These are phyloP conservation scores for Conistra vaccinii DNA, from an alignment of 2,888 invertebrate genomes.

Conservation along the genomic window DNA sequence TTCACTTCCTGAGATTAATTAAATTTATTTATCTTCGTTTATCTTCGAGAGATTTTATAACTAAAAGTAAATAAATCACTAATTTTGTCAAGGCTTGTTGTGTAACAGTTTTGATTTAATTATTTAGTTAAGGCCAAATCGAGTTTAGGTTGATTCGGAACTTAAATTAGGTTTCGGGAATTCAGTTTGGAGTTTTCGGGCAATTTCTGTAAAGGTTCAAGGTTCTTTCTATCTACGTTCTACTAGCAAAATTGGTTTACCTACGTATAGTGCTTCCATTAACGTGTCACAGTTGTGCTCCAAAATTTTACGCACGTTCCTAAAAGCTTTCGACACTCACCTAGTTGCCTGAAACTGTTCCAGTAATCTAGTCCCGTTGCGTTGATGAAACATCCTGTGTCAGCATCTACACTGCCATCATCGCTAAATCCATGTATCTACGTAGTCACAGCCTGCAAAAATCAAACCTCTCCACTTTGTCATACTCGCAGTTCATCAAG, in stretches of 20 bases:
- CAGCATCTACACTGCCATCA: not conserved
- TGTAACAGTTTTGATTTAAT: slow-evolving; percentile 20
- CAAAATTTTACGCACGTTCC: not conserved
- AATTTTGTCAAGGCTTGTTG: slow-evolving; percentile 24
- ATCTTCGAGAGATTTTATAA: slow-evolving; percentile 38
- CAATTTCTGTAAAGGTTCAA: slow-evolving; percentile 3
- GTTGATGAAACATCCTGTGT: slow-evolving; percentile 22
- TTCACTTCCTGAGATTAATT: slow-evolving; percentile 68
- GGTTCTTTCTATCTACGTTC: not conserved
- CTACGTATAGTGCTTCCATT: not conserved
- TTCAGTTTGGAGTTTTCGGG: slow-evolving; percentile 11
- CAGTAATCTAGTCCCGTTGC: slow-evolving; percentile 12
- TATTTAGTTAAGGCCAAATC: slow-evolving; percentile 19
- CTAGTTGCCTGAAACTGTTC: slow-evolving; percentile 21
- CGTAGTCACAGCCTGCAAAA: slow-evolving; percentile 14
- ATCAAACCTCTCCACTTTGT: slow-evolving; percentile 1
- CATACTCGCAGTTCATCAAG: slow-evolving; percentile 6
- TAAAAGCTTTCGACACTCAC: slow-evolving; percentile 37
- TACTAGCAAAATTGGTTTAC: slow-evolving; percentile 22
- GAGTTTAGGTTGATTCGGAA: not conserved
- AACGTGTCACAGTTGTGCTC: slow-evolving; percentile 1
- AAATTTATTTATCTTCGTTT: slow-evolving; percentile 76
- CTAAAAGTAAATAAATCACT: slow-evolving; percentile 42
- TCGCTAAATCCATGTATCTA: not conserved
- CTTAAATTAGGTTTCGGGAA: slow-evolving; percentile 41